Conservation (phyloP, 2,113 vertebrate species). For the Candoia aspera region DNA sequence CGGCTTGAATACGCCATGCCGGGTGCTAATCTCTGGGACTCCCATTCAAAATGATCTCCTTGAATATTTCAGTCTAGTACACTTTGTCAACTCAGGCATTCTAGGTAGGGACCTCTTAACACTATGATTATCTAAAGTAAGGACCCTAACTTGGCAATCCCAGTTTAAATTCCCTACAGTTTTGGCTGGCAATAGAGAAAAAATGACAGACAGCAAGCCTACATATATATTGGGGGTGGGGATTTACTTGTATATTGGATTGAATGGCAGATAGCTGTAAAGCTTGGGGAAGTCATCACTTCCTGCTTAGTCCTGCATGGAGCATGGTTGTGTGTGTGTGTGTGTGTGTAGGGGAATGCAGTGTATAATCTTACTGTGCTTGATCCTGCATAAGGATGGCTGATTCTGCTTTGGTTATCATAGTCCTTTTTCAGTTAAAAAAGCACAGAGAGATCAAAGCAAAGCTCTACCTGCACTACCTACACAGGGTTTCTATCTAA, state of each 20-base stretch:
- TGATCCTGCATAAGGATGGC: not conserved
- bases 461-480: not conserved
- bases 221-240: not conserved
- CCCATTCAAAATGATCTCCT: constrained; percentile 98
- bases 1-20: constrained; percentile 84
- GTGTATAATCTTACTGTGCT: not conserved
- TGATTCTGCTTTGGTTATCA: not conserved
- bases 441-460: not conserved
- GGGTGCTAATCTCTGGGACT: constrained; percentile 94
- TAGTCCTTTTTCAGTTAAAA: not conserved
- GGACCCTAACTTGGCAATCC: not conserved
- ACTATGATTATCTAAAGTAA: not conserved
- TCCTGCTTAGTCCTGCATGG: not conserved
- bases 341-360: not conserved
- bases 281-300: not conserved
- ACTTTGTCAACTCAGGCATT: constrained; percentile 94
- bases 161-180: not conserved
- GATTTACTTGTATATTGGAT: not conserved
- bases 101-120: constrained; percentile 78
- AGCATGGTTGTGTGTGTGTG: no score
- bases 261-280: not conserved
- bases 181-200: not conserved
- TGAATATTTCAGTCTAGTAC: constrained; percentile 97
- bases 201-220: not conserved
- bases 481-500: not conserved